Percentiles rank a stretch among this genome's conserved stretches.
Evolutionary conservation across 2,113 vertebrate genomes (phyloP).

Genomic region (Sciurus niger): DNA sequence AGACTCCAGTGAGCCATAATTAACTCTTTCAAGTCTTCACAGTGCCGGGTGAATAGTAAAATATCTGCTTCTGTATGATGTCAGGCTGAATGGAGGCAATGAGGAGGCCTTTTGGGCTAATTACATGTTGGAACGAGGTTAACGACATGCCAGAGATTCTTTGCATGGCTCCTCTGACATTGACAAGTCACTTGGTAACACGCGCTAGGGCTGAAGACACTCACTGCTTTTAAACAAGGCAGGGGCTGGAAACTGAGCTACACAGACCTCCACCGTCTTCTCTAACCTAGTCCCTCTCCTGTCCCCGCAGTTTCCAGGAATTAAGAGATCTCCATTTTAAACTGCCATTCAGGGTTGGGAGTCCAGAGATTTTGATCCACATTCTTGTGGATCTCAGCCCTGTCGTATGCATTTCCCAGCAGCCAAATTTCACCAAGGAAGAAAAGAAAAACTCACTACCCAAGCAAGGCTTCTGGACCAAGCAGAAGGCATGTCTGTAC

Average conservation of each 20-base stretch:
- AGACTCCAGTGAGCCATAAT: conserved; percentile 79
- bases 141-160: conserved; percentile 79
- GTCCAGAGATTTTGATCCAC: too few species aligned
- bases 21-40: conserved; percentile 84
- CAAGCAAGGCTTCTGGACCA: neutral
- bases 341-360: neutral
- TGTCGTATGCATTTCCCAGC: neutral
- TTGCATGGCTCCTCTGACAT: conserved; percentile 60
- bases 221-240: conserved; percentile 30
- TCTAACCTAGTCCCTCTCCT: neutral
- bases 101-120: conserved; percentile 80
- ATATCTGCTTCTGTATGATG: conserved; percentile 80
- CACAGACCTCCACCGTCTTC: neutral
- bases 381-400: neutral
- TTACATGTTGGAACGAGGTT: conserved; percentile 84
- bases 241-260: neutral
- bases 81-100: conserved; percentile 80
- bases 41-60: conserved; percentile 73
- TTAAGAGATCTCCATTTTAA: neutral
- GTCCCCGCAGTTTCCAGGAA: neutral
- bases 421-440: neutral
- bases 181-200: conserved; percentile 72
- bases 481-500: neutral
- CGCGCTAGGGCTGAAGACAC: neutral
- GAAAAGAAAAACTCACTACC: neutral